Percentiles rank a stretch among this genome's conserved stretches.
These are phyloP conservation scores for Agonopterix heracliana DNA, from an alignment of 2,888 invertebrate species.

Conservation along the genomic window DNA sequence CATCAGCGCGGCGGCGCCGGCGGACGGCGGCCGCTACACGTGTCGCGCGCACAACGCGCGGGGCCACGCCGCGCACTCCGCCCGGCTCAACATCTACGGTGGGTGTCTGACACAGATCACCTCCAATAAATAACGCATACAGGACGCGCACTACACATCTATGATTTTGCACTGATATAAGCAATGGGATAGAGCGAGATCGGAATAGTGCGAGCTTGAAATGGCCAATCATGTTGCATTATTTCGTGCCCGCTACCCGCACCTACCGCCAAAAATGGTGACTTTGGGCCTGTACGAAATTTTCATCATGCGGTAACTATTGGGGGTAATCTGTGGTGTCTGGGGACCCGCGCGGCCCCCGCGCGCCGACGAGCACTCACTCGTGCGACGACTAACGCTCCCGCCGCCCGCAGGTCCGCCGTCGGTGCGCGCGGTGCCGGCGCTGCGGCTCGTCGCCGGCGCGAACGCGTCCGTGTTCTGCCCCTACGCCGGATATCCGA, in stretches of 20 bases:
- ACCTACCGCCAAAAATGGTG: no score
- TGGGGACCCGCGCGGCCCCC: no score
- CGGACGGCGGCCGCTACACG: slow-evolving; percentile 89
- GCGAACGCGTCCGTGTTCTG: slow-evolving; percentile 84
- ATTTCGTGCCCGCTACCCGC: no score
- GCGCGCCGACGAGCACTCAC: no score
- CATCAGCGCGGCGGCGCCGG: slow-evolving; percentile 81
- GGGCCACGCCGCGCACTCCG: slow-evolving; percentile 82
- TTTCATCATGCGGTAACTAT: no score
- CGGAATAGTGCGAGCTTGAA: no score
- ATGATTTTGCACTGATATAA: no score
- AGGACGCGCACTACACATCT: no score
- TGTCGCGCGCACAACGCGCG: slow-evolving; percentile 85
- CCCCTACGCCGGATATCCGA: slow-evolving; percentile 91
- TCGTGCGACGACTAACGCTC: background rate
- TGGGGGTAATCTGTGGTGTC: no score
- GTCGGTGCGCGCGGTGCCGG: slow-evolving; percentile 80
- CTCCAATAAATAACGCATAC: background rate
- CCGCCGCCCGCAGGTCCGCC: slow-evolving; percentile 76
- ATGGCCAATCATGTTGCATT: no score
- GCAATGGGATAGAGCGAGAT: no score
- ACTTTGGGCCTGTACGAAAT: no score
- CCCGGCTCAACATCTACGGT: slow-evolving; percentile 88
- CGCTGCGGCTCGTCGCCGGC: slow-evolving; percentile 86
- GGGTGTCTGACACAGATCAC: background rate